Evolutionary conservation across 2,888 invertebrate species (phyloP).

Genomic region (Aproaerema taeniolella): DNA sequence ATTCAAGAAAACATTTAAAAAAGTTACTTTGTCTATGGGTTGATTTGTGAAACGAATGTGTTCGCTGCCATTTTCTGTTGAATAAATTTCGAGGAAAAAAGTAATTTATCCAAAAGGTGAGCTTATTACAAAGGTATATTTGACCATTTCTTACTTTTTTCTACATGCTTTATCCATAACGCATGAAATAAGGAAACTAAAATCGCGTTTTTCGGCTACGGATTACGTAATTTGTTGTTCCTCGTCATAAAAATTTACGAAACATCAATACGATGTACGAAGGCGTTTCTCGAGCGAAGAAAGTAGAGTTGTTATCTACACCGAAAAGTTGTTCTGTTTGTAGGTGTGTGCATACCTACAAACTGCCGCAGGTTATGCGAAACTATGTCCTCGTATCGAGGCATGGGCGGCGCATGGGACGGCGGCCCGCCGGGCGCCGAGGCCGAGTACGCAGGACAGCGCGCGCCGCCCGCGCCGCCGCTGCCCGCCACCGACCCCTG

Average conservation of each 20-base stretch:
- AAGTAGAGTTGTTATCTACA: slow-evolving; percentile 74
- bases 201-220: slow-evolving; percentile 41
- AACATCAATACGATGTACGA: slow-evolving; percentile 47
- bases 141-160: slow-evolving; percentile 25
- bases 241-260: slow-evolving; percentile 56
- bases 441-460: slow-evolving; percentile 63
- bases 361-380: slow-evolving; percentile 77
- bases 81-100: slow-evolving; percentile 43
- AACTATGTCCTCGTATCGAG: slow-evolving; percentile 71
- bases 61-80: slow-evolving; percentile 70
- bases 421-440: slow-evolving; percentile 75
- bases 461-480: slow-evolving; percentile 41
- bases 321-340: slow-evolving; percentile 83
- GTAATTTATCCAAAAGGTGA: slow-evolving; percentile 56
- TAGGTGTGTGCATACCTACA: slow-evolving; percentile 80
- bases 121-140: slow-evolving; percentile 53
- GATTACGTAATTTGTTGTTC: slow-evolving; percentile 74
- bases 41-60: slow-evolving; percentile 47
- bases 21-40: slow-evolving; percentile 49
- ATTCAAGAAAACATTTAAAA: too few relatives aligned
- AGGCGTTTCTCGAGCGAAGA: slow-evolving; percentile 51
- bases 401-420: slow-evolving; percentile 58
- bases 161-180: slow-evolving; percentile 37
- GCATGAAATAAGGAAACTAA: slow-evolving; percentile 40
- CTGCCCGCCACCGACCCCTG: slow-evolving; percentile 66